Conservation (phyloP, 2,113 vertebrate genomes). For the Sitta europaea region DNA sequence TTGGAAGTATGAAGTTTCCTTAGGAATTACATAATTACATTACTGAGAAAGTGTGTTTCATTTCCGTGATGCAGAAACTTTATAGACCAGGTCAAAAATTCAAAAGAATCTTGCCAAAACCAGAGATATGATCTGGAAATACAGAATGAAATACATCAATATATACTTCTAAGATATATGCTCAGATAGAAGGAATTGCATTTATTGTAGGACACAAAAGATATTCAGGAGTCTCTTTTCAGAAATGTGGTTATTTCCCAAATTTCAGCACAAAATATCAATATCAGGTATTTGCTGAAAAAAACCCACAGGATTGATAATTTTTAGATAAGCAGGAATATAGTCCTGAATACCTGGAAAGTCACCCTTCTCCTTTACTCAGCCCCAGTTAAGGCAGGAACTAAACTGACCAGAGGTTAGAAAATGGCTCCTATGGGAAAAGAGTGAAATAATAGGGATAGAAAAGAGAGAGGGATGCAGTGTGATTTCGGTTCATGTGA, state of each 20-base stretch:
- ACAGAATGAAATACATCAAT: not conserved
- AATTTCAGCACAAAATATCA: not conserved
- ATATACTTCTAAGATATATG: not conserved
- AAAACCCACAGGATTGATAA: not conserved
- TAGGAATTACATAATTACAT: not conserved
- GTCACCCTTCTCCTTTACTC: not conserved
- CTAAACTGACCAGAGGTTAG: not conserved
- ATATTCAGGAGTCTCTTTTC: not conserved
- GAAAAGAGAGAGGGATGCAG: not conserved
- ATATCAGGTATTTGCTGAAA: not conserved
- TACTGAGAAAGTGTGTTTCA: not conserved
- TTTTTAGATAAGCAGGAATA: not conserved
- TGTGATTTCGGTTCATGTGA: not conserved
- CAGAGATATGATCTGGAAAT: not conserved
- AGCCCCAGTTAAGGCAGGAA: not conserved
- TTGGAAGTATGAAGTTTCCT: not conserved
- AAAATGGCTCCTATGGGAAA: not conserved
- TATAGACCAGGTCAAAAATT: not conserved
- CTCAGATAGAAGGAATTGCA: not conserved
- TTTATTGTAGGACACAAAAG: not conserved
- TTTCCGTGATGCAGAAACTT: not conserved
- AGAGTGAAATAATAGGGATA: not conserved
- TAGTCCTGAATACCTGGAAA: not conserved
- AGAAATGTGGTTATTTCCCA: not conserved
- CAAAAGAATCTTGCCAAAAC: not conserved